phyloP scores from a whole-genome alignment of 2,888 invertebrate species.

The Diarsia rubi region DNA sequence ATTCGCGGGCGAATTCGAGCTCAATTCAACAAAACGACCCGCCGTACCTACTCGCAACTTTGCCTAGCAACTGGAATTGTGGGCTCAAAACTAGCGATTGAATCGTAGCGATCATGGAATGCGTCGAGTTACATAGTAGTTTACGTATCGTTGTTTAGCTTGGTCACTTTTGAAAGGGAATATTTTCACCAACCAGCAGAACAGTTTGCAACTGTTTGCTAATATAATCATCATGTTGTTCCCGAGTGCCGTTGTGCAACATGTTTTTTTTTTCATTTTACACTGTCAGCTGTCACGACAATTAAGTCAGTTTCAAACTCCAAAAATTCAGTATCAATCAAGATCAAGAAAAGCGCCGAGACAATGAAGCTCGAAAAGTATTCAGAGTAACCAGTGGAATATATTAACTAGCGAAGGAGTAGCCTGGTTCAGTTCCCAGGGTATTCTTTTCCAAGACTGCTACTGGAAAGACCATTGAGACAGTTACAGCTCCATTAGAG shows the following conservation, averaged over 20 bases:
- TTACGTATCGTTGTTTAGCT: not conserved
- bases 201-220: not conserved
- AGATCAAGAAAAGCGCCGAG: not conserved
- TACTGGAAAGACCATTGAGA: not conserved
- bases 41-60: slow-evolving; percentile 53
- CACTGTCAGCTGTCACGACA: not conserved
- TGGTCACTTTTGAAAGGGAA: not conserved
- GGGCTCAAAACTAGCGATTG: slow-evolving; percentile 46
- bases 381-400: not conserved
- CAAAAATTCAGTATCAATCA: not conserved
- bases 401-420: not conserved
- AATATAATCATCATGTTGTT: not conserved
- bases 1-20: slow-evolving; percentile 32
- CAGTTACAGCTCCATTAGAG: too few species aligned
- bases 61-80: slow-evolving; percentile 46
- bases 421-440: not conserved
- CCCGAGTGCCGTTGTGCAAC: not conserved
- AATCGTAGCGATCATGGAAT: not conserved
- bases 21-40: slow-evolving; percentile 56
- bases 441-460: too few species aligned
- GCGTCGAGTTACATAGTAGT: not conserved
- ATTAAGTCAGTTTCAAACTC: not conserved
- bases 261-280: not conserved
- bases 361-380: not conserved
- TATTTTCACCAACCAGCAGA: not conserved